Base-by-base conservation (phyloP, 92 coral and sea anemone genomes). In the Palythoa grandiflora region DNA sequence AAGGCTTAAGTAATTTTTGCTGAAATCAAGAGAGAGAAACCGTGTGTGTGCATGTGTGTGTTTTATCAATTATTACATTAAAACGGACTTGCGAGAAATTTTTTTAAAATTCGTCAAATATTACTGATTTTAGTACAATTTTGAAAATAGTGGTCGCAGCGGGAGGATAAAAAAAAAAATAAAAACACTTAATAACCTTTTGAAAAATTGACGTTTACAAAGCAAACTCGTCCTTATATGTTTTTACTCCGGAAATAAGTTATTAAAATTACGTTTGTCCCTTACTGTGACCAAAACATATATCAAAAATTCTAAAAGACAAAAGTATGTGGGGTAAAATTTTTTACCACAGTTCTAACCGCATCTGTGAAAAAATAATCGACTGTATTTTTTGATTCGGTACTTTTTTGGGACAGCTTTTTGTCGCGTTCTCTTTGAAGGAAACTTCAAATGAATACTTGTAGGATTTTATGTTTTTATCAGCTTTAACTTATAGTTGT, bases 61-160 rank as follows among this genome's bases (percentile, higher is more conserved):
- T 63, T 63, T 16, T 63, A 17, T 1, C 20, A 63, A 11, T 14
- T 28, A 20, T 10, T 2, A 59, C n/a, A 59, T 5, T 12, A n/a
- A 15, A 37, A 60, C 3, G 53, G 36, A 70, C 1, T 5, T 13
- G 13, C 39, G 47, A 81, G 71, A 63, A 21, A 15, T 50, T 65
- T 40, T 21, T 14, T 9, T n/a, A 63, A 0, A 65, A 38, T 28
- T 66, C 57, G 19, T 47, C 21, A 52, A 51, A 50, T 40, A n/a
- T 19, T 39, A 12, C 28, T 28, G 28, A 28, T 28, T 66, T 81
- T 63, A 9, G 51, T 37, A 68, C 38, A 66, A 21, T 53, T 20
- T 61, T 79, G 73, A 79, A 47, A 38, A 60, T 79, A 79, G n/a
- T 16, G 59, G 38, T 81, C 86, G 39, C 75, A 66, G 86, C 75